Base-by-base conservation (phyloP, 2,797 vertebrate genomes). In the Psittacula derbiana region DNA sequence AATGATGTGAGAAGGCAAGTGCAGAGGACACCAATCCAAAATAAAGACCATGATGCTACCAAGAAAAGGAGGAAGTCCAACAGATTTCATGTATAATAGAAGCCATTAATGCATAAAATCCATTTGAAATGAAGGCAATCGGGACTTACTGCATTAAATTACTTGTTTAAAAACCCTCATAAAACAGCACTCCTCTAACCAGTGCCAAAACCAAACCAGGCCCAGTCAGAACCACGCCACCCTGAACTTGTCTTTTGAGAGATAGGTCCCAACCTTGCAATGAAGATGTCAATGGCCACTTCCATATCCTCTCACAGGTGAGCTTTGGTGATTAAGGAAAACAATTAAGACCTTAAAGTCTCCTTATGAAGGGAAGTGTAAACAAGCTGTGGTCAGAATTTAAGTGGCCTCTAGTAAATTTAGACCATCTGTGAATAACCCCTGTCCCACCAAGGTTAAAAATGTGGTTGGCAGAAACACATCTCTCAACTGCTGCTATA, bases 161-260 rank as follows among this genome's bases (percentile, higher is more conserved):
- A 19, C 2, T 36, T 40, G 3, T 46, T 91, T 10, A 1, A 50
- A 53, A 90, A 52, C 12, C 6, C 6, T 82, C 6, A 9, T 5
- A 16, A 71, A 61, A 50, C 2, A 13, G 8, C 24, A 49, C 5
- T 47, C 40, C 28, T 57, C 53, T 31, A 90, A 60, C 5, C 66
- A 66, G 21, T 1, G 10, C 21, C 4, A 4, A 72, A 83, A 53
- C 2, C 18, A 62, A 57, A 23, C 10, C 8, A 49, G 65, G 65
- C 10, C 4, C 38, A 16, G 1, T 6, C 21, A 49, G 47, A 86
- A 53, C 28, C 52, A 36, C 38, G 6, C 2, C 3, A 8, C 8
- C 11, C 16, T 8, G 3, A 38, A 30, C 2, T 11, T 46, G 18
- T 1, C 58, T n/a, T 13, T 1, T 31, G 43, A 57, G 13, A 41